Evolutionary conservation across 2,888 invertebrate genomes (phyloP).

Genomic region (Coelopa pilipes): DNA sequence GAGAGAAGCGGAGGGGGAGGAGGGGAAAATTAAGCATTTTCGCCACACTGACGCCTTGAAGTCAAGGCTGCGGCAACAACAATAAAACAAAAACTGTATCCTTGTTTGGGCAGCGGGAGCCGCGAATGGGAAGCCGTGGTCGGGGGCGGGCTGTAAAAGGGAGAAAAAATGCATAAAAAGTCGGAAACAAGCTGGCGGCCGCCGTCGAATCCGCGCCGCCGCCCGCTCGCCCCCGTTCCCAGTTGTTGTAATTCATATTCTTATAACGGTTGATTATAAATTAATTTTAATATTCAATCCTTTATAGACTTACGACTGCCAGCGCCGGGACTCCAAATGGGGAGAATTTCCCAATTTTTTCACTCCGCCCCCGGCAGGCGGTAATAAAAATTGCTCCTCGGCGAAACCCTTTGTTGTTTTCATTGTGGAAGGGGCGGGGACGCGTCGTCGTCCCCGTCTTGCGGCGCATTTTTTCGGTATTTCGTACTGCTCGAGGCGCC

Average conservation of each 20-base stretch:
- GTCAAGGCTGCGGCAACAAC: slow-evolving; percentile 18
- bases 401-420: neutral
- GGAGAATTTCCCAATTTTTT: slow-evolving; percentile 3
- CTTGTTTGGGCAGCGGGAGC: slow-evolving; percentile 1
- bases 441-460: too few species aligned
- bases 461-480: too few species aligned
- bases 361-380: neutral
- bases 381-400: slow-evolving; percentile 6
- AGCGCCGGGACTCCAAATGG: neutral
- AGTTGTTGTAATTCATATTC: slow-evolving; percentile 32
- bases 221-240: neutral
- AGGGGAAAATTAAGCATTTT: slow-evolving; percentile 38
- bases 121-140: neutral
- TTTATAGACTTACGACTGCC: slow-evolving; percentile 37
- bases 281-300: slow-evolving; percentile 50
- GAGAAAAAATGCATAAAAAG: neutral
- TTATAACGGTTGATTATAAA: slow-evolving; percentile 47
- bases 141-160: slow-evolving; percentile 1
- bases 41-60: slow-evolving; percentile 38
- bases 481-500: too few species aligned
- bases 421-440: neutral
- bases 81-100: slow-evolving; percentile 27
- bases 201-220: neutral
- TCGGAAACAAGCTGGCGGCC: slow-evolving; percentile 33
- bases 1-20: neutral